Conservation (phyloP, 2,113 vertebrate species). For the Antennarius striatus region DNA sequence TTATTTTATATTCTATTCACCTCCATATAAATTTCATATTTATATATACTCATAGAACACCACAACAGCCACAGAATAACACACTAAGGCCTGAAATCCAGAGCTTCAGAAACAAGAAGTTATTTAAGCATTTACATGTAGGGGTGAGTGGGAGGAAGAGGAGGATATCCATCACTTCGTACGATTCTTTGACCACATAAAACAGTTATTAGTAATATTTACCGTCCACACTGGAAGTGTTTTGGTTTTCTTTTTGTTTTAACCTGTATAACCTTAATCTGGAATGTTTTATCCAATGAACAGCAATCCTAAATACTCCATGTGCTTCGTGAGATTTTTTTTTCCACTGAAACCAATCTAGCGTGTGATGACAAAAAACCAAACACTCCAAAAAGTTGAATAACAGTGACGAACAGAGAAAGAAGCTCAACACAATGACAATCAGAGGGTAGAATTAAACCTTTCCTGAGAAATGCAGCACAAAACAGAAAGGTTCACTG, state of each 20-base stretch:
- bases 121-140: conserved; percentile 57
- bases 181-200: conserved; percentile 63
- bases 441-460: conserved; percentile 30
- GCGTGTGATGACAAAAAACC: conserved; percentile 16
- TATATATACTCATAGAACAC: conserved; percentile 69
- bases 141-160: conserved; percentile 38
- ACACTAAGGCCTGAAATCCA: conserved; percentile 56
- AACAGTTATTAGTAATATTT: conserved; percentile 59
- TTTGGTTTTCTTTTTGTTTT: conserved; percentile 51
- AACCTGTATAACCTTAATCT: conserved; percentile 45
- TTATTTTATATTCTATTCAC: conserved; percentile 50
- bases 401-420: conserved; percentile 18
- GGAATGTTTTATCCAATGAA: conserved; percentile 67
- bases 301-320: conserved; percentile 32
- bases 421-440: conserved; percentile 9
- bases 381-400: conserved; percentile 11
- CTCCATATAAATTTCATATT: conserved; percentile 58
- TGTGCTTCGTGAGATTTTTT: conserved; percentile 49
- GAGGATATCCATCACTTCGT: conserved; percentile 60
- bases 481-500: conserved; percentile 2
- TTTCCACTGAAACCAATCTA: conserved; percentile 26
- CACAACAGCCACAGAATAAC: conserved; percentile 68
- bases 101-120: conserved; percentile 53
- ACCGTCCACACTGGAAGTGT: conserved; percentile 35
- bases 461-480: conserved; percentile 63